Evolutionary conservation across 2,888 invertebrate species (phyloP).

Genomic region (Chloroclysta siterata): DNA sequence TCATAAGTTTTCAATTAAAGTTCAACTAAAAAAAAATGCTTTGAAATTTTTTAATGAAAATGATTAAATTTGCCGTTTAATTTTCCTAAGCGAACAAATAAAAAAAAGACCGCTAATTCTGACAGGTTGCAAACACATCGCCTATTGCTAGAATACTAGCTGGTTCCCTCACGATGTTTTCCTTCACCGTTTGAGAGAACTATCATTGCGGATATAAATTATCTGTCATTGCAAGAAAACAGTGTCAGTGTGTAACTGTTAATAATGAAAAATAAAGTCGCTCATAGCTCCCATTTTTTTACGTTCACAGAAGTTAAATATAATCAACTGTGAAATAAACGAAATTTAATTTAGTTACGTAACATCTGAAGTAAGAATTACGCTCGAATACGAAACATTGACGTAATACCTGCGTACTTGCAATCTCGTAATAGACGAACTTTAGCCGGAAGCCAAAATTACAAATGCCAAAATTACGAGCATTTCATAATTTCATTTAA

Average conservation of each 20-base stretch:
- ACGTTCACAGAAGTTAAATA: conserved; percentile 33
- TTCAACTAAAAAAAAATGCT: no score
- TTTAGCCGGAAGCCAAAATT: conserved; percentile 36
- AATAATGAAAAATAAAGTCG: neutral
- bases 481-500: conserved; percentile 19
- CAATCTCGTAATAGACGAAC: conserved; percentile 52
- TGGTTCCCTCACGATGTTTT: no score
- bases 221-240: no score
- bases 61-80: no score
- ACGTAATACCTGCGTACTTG: conserved; percentile 52
- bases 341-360: conserved; percentile 61
- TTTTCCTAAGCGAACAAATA: no score
- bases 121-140: no score
- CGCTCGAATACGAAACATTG: conserved; percentile 47
- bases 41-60: no score
- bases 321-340: conserved; percentile 74
- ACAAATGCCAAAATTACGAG: conserved; percentile 11
- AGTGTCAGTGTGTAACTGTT: neutral
- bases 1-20: no score
- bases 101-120: no score
- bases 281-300: conserved; percentile 7
- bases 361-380: conserved; percentile 60
- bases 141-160: no score
- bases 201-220: no score
- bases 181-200: no score